A percentile compares a stretch with the other conserved stretches of the same genome.
Evolutionary conservation across 2,113 vertebrate genomes (phyloP).

Genomic region (Platichthys stellatus): DNA sequence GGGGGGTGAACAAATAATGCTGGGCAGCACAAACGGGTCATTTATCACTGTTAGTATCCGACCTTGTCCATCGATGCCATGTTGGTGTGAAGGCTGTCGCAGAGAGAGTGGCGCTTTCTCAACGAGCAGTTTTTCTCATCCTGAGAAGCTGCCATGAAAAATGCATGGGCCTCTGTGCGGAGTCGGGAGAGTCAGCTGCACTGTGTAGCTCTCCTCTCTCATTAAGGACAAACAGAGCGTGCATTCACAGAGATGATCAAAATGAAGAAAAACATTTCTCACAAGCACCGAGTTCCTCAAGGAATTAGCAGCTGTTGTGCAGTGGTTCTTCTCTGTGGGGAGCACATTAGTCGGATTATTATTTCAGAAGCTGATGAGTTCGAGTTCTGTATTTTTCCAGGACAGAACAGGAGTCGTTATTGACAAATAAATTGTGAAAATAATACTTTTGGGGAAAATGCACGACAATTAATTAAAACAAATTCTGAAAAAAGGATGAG

Average conservation of each 20-base stretch:
- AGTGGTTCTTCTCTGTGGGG: conserved; percentile 19
- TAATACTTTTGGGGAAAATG: neutral
- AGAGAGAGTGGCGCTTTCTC: conserved; percentile 30
- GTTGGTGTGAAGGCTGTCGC: neutral
- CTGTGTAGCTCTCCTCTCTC: conserved; percentile 37
- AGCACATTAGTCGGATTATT: conserved; percentile 7
- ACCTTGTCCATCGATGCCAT: neutral
- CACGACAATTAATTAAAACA: neutral
- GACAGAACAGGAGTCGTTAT: neutral
- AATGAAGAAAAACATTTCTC: conserved; percentile 13
- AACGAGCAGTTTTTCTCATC: conserved; percentile 44
- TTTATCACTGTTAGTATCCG: neutral
- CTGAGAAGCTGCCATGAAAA: conserved; percentile 62
- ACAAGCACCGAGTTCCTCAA: conserved; percentile 6
- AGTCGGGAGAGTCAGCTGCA: conserved; percentile 53
- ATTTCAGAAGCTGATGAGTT: neutral
- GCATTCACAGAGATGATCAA: conserved; percentile 24
- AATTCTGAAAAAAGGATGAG: too few relatives aligned
- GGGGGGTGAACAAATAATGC: neutral
- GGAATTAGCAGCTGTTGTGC: conserved; percentile 8
- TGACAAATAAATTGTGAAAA: neutral
- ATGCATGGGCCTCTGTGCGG: conserved; percentile 57
- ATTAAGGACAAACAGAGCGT: conserved; percentile 38
- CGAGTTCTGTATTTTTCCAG: neutral
- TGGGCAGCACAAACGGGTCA: neutral